Evolutionary conservation across 2,888 invertebrate genomes (phyloP), one percentile per base, ranked within the genome.

Genomic region (Resseliella maxima): DNA sequence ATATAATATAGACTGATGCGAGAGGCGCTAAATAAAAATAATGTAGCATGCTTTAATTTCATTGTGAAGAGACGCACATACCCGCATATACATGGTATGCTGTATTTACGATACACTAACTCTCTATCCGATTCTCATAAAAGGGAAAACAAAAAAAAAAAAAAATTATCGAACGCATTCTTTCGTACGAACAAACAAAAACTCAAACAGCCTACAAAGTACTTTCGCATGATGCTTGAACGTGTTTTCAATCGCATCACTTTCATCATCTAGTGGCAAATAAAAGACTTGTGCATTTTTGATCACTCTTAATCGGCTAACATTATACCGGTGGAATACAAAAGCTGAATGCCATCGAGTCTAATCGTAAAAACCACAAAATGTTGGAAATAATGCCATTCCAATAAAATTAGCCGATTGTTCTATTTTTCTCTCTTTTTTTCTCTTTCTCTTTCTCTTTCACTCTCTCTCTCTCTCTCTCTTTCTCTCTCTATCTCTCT

Each of bases 341-440:
- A 31, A 15, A 59, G 59, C 59, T 72, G 5, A 72, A 72, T 72
- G n/a, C 72, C 3, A 59, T 31, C 31, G 15, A 35, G 15, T 18
- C 35, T 31, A 72, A 72, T 31, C 72, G 31, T 72, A 31, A 72
- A 31, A 31, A 72, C 31, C 35, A 72, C 72, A 72, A 72, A 59
- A 31, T 31, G 15, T 12, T 72, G 72, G 15, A 72, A 72, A 59
- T 59, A 59, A 59, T 24, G 5, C 27, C 59, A 27, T 50, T 8
- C 6, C 27, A 59, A 72, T 72, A 72, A 72, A 72, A 72, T 72
- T 72, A 72, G 72, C 35, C 72, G 72, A 10, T 72, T 72, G 6
- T 50, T n/a, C 72, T 1, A 24, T 24, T 59, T 59, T 6, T 59
- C 24, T n/a, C 24, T 24, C 1, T 59, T 24, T 59, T 59, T 59